Base-by-base conservation (phyloP, 2,797 vertebrate genomes). In the Peromyscus melanophrys region DNA sequence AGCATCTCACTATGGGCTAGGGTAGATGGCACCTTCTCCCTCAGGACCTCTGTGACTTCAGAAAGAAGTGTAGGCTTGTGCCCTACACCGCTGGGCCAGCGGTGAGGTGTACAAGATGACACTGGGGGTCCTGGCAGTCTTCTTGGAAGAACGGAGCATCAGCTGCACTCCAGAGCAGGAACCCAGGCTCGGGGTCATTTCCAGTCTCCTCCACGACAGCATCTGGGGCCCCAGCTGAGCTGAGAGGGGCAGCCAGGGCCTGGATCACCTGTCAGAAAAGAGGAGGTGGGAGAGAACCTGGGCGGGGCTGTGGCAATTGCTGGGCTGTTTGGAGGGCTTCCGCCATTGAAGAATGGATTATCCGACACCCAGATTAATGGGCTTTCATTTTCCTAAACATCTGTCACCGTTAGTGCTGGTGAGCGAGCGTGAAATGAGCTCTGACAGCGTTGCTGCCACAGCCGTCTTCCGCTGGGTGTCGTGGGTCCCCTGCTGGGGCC, bases 321-420 rank as follows among this genome's bases (percentile, higher is more conserved):
- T 37, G 97, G 97, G 95, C 88, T 88, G 96, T 94, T 97, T 97
- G 97, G 98, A 98, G 98, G 98, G 88, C 2, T 89, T 96, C 94
- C 19, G 81, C 98, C 97, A 89, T 97, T 98, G 98, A 98, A 98
- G 98, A 98, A 98, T 98, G 98, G 98, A 98, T 98, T 98, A 98
- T 98, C 98, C 93, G 97, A 97, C 98, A 98, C 97, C 97, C 98
- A 98, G 98, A 99, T 98, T 98, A 98, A 99, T 98, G 98, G 98
- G 97, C 98, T 98, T 98, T 98, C 98, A 97, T 98, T 98, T 98
- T 98, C 98, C 98, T 98, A 98, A 98, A 98, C 98, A 99, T 99
- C 98, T 98, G 98, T 99, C 99, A 98, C 98, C 27, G 98, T 99
- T 98, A 98, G 99, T 98, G 98, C 98, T 98, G 98, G 98, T 73